Conservation (phyloP, 2,888 invertebrate genomes). For the Nephrotoma guestfalica region DNA sequence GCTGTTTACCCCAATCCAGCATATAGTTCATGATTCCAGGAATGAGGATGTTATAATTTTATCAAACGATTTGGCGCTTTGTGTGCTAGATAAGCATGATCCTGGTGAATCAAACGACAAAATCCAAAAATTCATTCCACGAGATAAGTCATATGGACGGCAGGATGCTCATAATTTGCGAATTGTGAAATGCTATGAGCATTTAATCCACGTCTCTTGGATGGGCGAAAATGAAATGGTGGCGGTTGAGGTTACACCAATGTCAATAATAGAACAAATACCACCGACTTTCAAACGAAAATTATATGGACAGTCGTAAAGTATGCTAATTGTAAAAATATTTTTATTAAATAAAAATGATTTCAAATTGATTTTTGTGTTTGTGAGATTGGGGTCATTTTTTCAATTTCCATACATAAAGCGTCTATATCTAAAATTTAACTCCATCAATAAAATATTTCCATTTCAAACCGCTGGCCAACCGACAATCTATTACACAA, state of each 20-base stretch:
- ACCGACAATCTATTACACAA: too few relatives aligned
- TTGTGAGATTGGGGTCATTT: too few relatives aligned
- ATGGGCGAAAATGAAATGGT: constrained; percentile 55
- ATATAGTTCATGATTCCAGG: constrained; percentile 46
- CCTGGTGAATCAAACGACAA: constrained; percentile 16
- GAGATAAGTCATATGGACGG: neutral
- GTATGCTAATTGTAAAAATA: neutral
- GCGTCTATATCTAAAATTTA: too few relatives aligned
- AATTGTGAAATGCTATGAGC: constrained; percentile 34
- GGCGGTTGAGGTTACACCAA: constrained; percentile 58
- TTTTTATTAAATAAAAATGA: neutral
- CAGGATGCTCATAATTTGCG: neutral
- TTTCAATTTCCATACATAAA: too few relatives aligned
- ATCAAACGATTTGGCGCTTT: constrained; percentile 52
- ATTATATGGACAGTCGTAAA: constrained; percentile 37
- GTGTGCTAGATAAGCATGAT: constrained; percentile 35
- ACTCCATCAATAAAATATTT: too few relatives aligned
- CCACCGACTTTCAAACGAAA: constrained; percentile 55
- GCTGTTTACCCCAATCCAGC: constrained; percentile 31
- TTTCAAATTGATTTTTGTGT: neutral
- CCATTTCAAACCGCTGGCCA: too few relatives aligned
- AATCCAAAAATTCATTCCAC: neutral
- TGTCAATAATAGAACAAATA: constrained; percentile 50
- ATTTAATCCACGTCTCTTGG: constrained; percentile 56
- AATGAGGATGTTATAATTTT: constrained; percentile 51